phyloP scores from a whole-genome alignment of 2,113 vertebrate species.

The Laterallus jamaicensis region DNA sequence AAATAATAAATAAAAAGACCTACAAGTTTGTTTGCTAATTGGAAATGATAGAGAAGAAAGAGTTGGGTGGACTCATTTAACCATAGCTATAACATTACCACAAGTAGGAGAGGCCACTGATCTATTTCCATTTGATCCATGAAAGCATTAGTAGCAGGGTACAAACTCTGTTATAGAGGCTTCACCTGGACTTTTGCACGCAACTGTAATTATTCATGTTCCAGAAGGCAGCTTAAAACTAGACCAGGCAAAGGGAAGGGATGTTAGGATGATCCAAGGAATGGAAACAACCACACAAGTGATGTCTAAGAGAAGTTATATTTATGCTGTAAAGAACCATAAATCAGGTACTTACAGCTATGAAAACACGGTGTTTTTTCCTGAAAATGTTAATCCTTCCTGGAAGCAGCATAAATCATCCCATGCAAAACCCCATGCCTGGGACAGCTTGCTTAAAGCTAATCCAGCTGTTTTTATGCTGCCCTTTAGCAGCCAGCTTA shows the following conservation, averaged over 20 bases:
- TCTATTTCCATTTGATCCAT: neutral
- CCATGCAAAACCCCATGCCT: neutral
- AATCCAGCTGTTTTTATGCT: neutral
- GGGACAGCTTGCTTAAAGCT: neutral
- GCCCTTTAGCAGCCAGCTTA: neutral
- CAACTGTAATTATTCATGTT: neutral
- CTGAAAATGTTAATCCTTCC: neutral
- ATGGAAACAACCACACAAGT: neutral
- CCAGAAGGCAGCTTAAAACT: neutral
- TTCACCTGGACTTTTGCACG: neutral
- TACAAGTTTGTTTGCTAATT: neutral
- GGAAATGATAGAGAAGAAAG: neutral
- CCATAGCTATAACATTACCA: neutral
- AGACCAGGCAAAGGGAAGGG: neutral
- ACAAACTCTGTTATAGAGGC: neutral
- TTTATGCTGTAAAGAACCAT: neutral
- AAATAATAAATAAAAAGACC: neutral
- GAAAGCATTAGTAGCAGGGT: neutral
- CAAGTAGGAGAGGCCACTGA: neutral
- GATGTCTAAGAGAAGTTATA: neutral
- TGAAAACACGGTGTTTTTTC: neutral
- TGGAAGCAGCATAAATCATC: neutral
- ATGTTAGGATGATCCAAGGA: neutral
- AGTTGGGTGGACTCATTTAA: neutral
- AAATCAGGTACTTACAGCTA: neutral